Conservation (phyloP, 2,113 vertebrate species). For the Trinectes maculatus region DNA sequence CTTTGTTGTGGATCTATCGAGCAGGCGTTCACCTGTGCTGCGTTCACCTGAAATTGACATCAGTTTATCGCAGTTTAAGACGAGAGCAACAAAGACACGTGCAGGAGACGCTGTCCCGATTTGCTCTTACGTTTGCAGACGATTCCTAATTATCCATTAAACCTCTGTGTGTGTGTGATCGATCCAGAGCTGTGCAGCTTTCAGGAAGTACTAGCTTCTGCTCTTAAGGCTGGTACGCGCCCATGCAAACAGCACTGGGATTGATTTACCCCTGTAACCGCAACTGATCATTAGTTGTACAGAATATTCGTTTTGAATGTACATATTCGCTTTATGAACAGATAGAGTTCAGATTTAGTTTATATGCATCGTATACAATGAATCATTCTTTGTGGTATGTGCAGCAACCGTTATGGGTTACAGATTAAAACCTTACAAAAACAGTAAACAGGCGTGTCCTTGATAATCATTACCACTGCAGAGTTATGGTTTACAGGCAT, state of each 20-base stretch:
- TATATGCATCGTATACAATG: too few relatives aligned
- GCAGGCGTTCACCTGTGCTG: neutral
- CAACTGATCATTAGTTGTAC: slow-evolving; percentile 5
- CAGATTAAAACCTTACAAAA: neutral
- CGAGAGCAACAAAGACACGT: neutral
- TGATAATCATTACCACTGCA: slow-evolving; percentile 21
- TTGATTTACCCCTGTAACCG: neutral
- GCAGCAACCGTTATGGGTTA: neutral
- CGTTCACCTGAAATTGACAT: neutral
- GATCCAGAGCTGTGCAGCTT: neutral
- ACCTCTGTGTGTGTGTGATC: neutral
- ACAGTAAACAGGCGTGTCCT: neutral
- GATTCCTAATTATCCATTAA: neutral
- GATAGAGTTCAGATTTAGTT: neutral
- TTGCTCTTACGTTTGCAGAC: neutral
- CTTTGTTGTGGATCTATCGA: neutral
- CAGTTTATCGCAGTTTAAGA: neutral
- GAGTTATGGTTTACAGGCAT: slow-evolving; percentile 37
- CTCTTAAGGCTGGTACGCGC: neutral
- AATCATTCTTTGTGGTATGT: neutral
- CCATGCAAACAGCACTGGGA: neutral
- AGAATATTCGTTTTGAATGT: neutral
- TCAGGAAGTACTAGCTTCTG: neutral
- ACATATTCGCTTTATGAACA: neutral
- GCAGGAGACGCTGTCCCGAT: neutral